Percentiles rank a stretch among this genome's conserved stretches.
These are phyloP conservation scores for Oxycera nigricornis DNA, from an alignment of 2,888 invertebrate species.

Conservation along the genomic window DNA sequence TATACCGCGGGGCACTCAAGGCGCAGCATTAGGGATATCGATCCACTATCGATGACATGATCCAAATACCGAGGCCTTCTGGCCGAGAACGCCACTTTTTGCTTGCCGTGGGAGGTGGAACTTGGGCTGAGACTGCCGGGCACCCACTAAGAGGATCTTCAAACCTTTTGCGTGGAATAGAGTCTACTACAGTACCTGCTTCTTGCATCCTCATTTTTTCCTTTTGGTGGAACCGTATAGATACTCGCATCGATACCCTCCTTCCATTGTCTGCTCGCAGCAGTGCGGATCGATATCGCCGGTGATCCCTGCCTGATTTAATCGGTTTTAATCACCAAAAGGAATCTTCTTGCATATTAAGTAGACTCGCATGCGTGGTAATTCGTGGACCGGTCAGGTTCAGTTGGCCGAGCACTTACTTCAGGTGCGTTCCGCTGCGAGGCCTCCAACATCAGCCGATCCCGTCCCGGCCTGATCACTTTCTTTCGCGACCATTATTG, in stretches of 20 bases:
- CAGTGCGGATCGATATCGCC: background rate
- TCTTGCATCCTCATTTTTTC: too few relatives aligned
- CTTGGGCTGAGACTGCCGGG: background rate
- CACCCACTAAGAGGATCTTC: background rate
- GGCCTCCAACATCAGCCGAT: background rate
- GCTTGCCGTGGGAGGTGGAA: background rate
- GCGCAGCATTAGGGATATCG: conserved; percentile 9
- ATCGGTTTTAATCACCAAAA: background rate
- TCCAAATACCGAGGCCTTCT: background rate
- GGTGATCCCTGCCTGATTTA: background rate
- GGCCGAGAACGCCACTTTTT: background rate
- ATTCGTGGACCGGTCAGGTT: conserved; percentile 10
- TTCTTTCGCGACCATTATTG: conserved; percentile 46
- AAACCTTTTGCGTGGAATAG: too few relatives aligned
- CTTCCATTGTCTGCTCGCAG: too few relatives aligned
- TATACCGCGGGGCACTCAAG: background rate
- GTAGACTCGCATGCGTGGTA: background rate
- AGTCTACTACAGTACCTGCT: too few relatives aligned
- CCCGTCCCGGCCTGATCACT: conserved; percentile 41
- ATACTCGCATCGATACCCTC: background rate
- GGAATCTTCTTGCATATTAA: conserved; percentile 36
- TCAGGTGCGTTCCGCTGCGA: conserved; percentile 19
- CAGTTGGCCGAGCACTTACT: background rate
- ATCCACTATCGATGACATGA: background rate
- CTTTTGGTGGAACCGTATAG: too few relatives aligned